phyloP scores from a whole-genome alignment of 2,113 vertebrate species.

The Platycercus adscitus region DNA sequence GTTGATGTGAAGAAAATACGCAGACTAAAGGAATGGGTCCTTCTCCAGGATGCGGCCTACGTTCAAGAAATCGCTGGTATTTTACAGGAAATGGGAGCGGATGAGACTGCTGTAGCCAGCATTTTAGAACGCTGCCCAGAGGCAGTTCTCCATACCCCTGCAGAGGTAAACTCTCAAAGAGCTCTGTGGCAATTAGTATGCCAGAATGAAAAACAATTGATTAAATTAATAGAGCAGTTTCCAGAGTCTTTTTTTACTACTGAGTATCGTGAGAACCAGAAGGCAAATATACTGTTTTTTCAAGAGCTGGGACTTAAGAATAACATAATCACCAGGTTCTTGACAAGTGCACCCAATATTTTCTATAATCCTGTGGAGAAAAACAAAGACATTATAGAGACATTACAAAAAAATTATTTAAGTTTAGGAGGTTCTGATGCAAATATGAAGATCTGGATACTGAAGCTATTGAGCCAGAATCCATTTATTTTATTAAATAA shows the following conservation, averaged over 20 bases:
- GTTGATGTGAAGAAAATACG: slow-evolving; percentile 89
- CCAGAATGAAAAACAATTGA: slow-evolving; percentile 79
- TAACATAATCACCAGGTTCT: slow-evolving; percentile 86
- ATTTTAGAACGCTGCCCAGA: slow-evolving; percentile 87
- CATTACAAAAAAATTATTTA: slow-evolving; percentile 82
- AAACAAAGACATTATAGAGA: slow-evolving; percentile 79
- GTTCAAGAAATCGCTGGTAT: slow-evolving; percentile 80
- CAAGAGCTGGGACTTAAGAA: slow-evolving; percentile 87
- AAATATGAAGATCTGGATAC: slow-evolving; percentile 90
- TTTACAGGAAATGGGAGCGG: slow-evolving; percentile 84
- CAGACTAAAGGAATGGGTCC: slow-evolving; percentile 87
- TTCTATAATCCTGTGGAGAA: slow-evolving; percentile 84
- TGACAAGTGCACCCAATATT: slow-evolving; percentile 85
- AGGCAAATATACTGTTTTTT: slow-evolving; percentile 86
- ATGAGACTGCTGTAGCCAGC: slow-evolving; percentile 67
- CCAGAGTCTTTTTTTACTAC: slow-evolving; percentile 91
- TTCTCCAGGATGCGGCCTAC: slow-evolving; percentile 80
- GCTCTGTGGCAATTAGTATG: slow-evolving; percentile 88
- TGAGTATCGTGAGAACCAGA: slow-evolving; percentile 79
- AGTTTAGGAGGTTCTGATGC: slow-evolving; percentile 84
- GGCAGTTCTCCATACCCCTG: slow-evolving; percentile 83
- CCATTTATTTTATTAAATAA: slow-evolving; percentile 88
- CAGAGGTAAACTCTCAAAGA: slow-evolving; percentile 78
- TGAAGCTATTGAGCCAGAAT: slow-evolving; percentile 92
- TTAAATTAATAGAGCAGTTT: slow-evolving; percentile 89